Base-by-base conservation (phyloP, 2,888 invertebrate species). In the Drosophila prolongata region DNA sequence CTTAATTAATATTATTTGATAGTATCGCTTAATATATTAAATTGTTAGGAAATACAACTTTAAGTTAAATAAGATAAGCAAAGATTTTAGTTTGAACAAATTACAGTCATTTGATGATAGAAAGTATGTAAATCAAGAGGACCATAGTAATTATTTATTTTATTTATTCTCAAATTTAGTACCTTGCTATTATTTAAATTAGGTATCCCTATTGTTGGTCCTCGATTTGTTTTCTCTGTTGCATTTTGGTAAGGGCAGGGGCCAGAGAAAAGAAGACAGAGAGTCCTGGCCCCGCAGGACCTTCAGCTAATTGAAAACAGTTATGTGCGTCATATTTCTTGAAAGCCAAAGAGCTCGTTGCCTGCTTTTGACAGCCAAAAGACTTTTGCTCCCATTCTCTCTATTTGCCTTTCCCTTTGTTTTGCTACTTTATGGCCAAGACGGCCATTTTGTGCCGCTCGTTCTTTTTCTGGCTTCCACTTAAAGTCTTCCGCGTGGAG, bases 281-380 rank as follows among this genome's bases (percentile, higher is more conserved):
- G 58, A 55, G 62, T 56, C 61, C 47, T 49, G 70, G 27, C 52
- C 56, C 56, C 65, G 24, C 10, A 64, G 74, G 64, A 73, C 72
- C 64, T 54, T 56, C 34, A 54, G 75, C 78, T 83, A 82, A 86
- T 88, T 88, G 82, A 82, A 79, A 79, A 74, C 69, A 67, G 70
- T 75, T 76, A 69, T 67, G 75, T 64, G 65, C 62, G 72, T 72
- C 73, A 85, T 76, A 80, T 65, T 76, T 74, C 73, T 73, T 69
- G 27, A 49, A 58, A 73, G 56, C 53, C 42, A 66, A 73, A 66
- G 59, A 53, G 52, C 54, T 54, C 43, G 44, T 16, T 66, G 75
- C 61, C 56, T 82, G 80, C 52, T 34, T 44, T 56, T 74, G 80
- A 69, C 78, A 71, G 67, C 64, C 65, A 65, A 64, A 60, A 38